These are phyloP conservation scores for Tipula lateralis DNA, from an alignment of 2,888 invertebrate genomes.

Conservation along the genomic window DNA sequence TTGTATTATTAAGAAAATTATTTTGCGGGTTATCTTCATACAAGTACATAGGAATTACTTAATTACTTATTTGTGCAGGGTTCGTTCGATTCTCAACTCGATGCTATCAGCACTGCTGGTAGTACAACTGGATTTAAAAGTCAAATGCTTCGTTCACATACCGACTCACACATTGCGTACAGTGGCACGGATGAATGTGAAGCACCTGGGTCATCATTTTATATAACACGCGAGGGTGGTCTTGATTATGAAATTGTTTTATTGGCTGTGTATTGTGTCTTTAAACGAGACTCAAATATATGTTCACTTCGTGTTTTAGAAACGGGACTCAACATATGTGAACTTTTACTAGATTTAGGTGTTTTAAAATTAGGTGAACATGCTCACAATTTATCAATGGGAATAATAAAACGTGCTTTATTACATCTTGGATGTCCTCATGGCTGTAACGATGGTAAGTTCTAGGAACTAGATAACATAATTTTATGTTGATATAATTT, in stretches of 20 bases:
- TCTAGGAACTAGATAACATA: too few species aligned
- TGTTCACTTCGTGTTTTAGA: slow-evolving; percentile 88
- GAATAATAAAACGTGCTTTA: slow-evolving; percentile 51
- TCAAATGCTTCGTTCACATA: slow-evolving; percentile 77
- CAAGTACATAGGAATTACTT: too few species aligned
- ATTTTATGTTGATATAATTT: too few species aligned
- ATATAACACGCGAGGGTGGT: slow-evolving; percentile 92
- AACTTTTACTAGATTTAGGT: slow-evolving; percentile 85
- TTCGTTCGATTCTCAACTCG: slow-evolving; percentile 79
- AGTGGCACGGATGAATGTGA: slow-evolving; percentile 80
- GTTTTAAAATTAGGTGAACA: slow-evolving; percentile 59
- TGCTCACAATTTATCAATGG: slow-evolving; percentile 49
- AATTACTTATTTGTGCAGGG: slow-evolving; percentile 53
- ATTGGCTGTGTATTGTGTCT: slow-evolving; percentile 78
- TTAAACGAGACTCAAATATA: slow-evolving; percentile 75
- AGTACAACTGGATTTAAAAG: slow-evolving; percentile 48
- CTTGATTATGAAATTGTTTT: slow-evolving; percentile 83
- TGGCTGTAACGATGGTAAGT: slow-evolving; percentile 74
- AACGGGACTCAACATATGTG: slow-evolving; percentile 85
- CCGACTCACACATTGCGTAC: slow-evolving; percentile 88
- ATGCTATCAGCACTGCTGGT: slow-evolving; percentile 50
- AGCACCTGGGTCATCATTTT: slow-evolving; percentile 81
- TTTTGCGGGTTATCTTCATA: too few species aligned
- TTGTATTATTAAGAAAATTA: too few species aligned
- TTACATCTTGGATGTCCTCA: slow-evolving; percentile 91